A percentile compares a stretch with the other conserved stretches of the same genome.
Conservation (phyloP, 35 echinoderm and acorn worm species). For the Apostichopus californicus region DNA sequence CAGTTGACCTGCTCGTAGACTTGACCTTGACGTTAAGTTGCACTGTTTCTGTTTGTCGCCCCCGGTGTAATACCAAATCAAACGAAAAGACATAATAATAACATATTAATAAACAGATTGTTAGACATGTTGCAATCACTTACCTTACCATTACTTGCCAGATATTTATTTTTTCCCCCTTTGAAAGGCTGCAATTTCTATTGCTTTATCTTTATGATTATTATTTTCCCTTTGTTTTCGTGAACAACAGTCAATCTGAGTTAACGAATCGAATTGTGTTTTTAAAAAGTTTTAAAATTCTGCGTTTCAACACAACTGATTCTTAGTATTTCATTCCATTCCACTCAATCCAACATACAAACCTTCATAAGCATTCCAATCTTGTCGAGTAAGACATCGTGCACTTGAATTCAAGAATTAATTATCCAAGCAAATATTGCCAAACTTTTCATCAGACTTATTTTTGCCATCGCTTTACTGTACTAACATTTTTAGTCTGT, state of each 20-base stretch:
- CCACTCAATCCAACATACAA: neutral
- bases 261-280: neutral
- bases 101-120: too few relatives aligned
- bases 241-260: neutral
- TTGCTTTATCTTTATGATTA: neutral
- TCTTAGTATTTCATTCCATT: neutral
- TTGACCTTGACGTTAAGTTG: too few relatives aligned
- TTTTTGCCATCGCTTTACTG: too few relatives aligned
- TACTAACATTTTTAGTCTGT: too few relatives aligned
- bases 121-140: neutral
- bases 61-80: too few relatives aligned
- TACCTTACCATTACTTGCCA: neutral
- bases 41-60: too few relatives aligned
- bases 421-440: too few relatives aligned
- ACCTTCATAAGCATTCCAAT: conserved; percentile 1
- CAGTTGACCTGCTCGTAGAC: neutral
- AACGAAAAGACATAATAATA: too few relatives aligned
- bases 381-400: too few relatives aligned
- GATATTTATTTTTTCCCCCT: neutral
- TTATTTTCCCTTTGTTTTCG: neutral
- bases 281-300: neutral
- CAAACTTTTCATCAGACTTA: too few relatives aligned
- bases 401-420: too few relatives aligned
- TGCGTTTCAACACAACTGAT: neutral
- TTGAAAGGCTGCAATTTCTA: neutral